Evolutionary conservation across 1,140 invertebrate genomes (phyloP), one percentile per base, ranked within the genome.

Genomic region (Andrena cerasifolii): DNA sequence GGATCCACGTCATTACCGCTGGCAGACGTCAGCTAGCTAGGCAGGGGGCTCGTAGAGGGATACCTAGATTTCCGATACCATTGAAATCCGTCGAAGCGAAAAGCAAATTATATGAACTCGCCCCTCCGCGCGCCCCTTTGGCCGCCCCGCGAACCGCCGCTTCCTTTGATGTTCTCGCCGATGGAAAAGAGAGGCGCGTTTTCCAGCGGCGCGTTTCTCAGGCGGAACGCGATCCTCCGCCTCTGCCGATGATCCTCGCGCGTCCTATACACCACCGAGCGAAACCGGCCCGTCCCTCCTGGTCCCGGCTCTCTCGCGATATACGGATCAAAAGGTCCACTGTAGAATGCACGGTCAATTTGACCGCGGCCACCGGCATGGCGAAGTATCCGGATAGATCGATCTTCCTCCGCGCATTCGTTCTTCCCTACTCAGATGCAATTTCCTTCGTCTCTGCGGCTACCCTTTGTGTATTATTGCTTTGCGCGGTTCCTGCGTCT

Each of bases 31-130:
- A 49, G 40, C 24, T 47, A 71, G 65, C 51, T 59, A 43, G n/a
- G 33, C 26, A 26, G 45, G 47, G n/a, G n/a, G n/a, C n/a, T n/a
- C n/a, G n/a, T 43, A 66, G 74, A 74, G 77, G 85, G 86, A 72
- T 73, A 76, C 83, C 85, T 88, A 90, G 90, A 91, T 92, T 90
- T 90, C 89, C 89, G 89, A 91, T 91, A 91, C 84, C 87, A 91
- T 92, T 92, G 90, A 92, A 90, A 92, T 91, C 80, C 89, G 75
- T 72, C 86, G 88, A 87, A 90, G 89, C 89, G 91, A 91, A 91
- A 92, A 89, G 89, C 87, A 91, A 91, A 92, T 91, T 91, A 91
- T 91, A 90, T 86, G 87, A 90, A 87, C 85, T 87, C 86, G 33
- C 4, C 0, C 28, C 24, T 0, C 28, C 24, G 0, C 75, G 66